Base-by-base conservation (phyloP, 2,797 vertebrate species). In the Schizothorax lantsangensis region DNA sequence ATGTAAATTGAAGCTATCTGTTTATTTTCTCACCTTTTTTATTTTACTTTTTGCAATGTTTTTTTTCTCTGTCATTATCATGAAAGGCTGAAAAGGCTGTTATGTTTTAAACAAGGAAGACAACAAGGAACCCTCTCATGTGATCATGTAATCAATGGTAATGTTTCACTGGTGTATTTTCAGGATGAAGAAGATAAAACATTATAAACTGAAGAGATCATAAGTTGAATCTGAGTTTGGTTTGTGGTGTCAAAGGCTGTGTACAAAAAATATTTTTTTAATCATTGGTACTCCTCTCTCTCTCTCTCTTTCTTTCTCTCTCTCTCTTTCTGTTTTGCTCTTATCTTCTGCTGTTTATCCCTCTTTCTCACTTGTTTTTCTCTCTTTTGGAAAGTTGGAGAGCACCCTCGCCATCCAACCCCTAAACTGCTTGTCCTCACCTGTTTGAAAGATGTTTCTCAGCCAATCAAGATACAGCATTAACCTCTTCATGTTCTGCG, bases 401-500 rank as follows among this genome's bases (percentile, higher is more conserved):
- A 52, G 64, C 19, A n/a, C 43, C 30, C 40, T 81, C 21, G 14
- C 43, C 12, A 38, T 52, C 8, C 36, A 10, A 2, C 26, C 47
- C 62, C 47, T 17, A 10, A 71, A 38, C 21, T 49, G 30, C 62
- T 52, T 52, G n/a, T 36, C 12, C 14, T 26, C 19, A 36, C 64
- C 80, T 52, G 33, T 82, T 71, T 38, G 7, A 54, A 38, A 71
- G 49, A 11, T 30, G 38, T 47, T 82, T 57, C 17, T 5, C 62
- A 83, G 66, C 52, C 54, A 81, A 75, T 85, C 40, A 17, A 79
- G 86, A 82, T 6, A 49, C 88, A 89, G 91, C 91, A 91, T 93
- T 92, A 91, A 92, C 86, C 87, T 81, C 75, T 36, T 57, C 77
- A 88, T 83, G 77, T 79, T 91, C 6, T 49, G 54, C 47, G 45